Evolutionary conservation across 2,888 invertebrate genomes (phyloP).

Genomic region (Lampropteryx suffumata): DNA sequence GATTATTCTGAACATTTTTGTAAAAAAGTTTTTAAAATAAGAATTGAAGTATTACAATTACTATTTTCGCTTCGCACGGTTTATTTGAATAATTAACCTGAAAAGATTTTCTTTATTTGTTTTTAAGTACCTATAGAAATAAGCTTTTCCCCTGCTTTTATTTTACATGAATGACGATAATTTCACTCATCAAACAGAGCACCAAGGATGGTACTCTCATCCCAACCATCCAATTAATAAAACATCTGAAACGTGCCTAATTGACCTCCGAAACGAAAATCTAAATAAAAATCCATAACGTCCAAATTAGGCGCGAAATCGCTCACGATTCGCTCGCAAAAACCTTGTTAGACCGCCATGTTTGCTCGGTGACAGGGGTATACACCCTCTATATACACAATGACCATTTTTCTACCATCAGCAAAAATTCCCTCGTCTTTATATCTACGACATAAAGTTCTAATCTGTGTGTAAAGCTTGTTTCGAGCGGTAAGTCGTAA

Average conservation of each 20-base stretch:
- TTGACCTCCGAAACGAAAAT: conserved; percentile 21
- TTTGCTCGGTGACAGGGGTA: conserved; percentile 78
- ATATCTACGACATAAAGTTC: conserved; percentile 39
- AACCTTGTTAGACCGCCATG: conserved; percentile 80
- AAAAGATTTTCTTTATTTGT: too few relatives aligned
- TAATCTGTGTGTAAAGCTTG: conserved; percentile 32
- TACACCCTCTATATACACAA: conserved; percentile 80
- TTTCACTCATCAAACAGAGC: neutral
- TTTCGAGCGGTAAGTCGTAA: conserved; percentile 38
- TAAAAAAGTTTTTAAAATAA: too few relatives aligned
- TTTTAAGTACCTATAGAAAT: too few relatives aligned
- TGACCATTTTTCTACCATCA: conserved; percentile 43
- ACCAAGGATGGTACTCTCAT: neutral
- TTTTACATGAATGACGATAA: neutral
- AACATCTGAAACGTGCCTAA: conserved; percentile 9
- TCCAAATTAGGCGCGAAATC: conserved; percentile 81
- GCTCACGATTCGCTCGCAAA: conserved; percentile 72
- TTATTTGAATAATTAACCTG: too few relatives aligned
- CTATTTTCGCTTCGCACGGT: too few relatives aligned
- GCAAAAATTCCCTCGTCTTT: conserved; percentile 25
- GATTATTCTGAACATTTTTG: too few relatives aligned
- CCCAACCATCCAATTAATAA: conserved; percentile 18
- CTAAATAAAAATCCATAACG: conserved; percentile 48
- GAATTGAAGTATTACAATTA: too few relatives aligned
- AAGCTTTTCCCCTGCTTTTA: too few relatives aligned